Evolutionary conservation across 2,797 vertebrate genomes (phyloP).

Genomic region (Neomorphus geoffroyi): DNA sequence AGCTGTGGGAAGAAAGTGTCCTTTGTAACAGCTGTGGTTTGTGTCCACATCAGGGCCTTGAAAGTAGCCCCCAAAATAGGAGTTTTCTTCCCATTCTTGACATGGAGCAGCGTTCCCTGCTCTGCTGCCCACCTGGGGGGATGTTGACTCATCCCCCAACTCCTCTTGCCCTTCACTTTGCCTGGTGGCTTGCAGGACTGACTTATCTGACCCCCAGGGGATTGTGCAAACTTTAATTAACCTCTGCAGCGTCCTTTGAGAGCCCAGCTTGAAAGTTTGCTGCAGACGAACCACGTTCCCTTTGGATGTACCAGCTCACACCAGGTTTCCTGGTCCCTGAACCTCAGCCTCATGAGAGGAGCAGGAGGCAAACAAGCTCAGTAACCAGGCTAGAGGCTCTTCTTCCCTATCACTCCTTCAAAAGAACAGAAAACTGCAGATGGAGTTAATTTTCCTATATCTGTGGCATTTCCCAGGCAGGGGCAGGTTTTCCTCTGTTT

Average conservation of each 20-base stretch:
- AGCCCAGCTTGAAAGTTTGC: neutral
- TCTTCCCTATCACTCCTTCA: neutral
- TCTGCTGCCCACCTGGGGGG: neutral
- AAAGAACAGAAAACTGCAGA: neutral
- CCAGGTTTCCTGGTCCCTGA: neutral
- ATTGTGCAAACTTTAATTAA: neutral
- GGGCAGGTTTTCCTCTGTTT: neutral
- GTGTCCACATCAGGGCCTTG: neutral
- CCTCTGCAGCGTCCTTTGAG: neutral
- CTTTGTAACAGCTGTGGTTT: neutral
- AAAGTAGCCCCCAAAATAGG: neutral
- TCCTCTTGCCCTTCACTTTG: neutral
- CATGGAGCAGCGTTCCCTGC: neutral
- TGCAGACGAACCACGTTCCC: neutral
- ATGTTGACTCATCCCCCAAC: neutral
- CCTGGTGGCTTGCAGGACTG: neutral
- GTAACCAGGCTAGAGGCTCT: neutral
- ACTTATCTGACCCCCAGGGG: neutral
- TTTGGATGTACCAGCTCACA: neutral
- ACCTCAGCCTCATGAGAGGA: neutral
- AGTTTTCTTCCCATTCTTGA: neutral
- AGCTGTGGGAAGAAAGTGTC: neutral
- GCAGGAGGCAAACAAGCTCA: rapidly evolving
- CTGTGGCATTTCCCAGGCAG: neutral
- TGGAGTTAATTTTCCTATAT: neutral